These are phyloP conservation scores for Neocloeon triangulifer DNA, from an alignment of 1,140 invertebrate species.

Conservation along the genomic window DNA sequence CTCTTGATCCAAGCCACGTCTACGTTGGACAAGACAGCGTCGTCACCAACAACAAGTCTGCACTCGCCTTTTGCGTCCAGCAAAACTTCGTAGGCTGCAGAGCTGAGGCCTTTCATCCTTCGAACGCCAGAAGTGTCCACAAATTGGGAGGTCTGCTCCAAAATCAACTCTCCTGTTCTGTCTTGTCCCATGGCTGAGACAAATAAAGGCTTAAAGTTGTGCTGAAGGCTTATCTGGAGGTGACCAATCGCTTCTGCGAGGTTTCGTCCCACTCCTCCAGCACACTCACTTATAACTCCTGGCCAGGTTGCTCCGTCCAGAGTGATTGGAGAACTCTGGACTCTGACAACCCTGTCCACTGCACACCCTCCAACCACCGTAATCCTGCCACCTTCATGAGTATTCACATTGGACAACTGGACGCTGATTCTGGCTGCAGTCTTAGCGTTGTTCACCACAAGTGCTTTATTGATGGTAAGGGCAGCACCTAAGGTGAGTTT, in stretches of 20 bases:
- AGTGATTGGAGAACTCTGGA: too few species aligned
- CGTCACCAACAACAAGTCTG: slow-evolving; percentile 56
- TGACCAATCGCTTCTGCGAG: slow-evolving; percentile 63
- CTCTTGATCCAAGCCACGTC: too few species aligned
- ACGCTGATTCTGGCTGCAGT: too few species aligned
- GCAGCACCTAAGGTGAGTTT: slow-evolving; percentile 58
- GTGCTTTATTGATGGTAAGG: slow-evolving; percentile 60
- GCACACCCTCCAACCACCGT: too few species aligned
- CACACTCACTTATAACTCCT: slow-evolving; percentile 32
- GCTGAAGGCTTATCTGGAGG: too few species aligned
- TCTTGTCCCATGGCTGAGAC: slow-evolving; percentile 65
- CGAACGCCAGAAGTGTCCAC: slow-evolving; percentile 19
- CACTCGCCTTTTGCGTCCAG: slow-evolving; percentile 52
- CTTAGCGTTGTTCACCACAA: too few species aligned
- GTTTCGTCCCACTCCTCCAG: slow-evolving; percentile 78
- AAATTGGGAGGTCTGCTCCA: too few species aligned
- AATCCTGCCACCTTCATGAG: too few species aligned
- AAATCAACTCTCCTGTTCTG: slow-evolving; percentile 18
- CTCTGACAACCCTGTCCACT: too few species aligned
- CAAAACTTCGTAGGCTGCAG: slow-evolving; percentile 50
- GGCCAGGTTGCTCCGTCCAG: slow-evolving; percentile 53
- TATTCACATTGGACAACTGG: too few species aligned
- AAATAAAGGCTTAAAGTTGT: slow-evolving; percentile 30
- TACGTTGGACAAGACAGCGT: too few species aligned
- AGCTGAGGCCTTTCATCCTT: slow-evolving; percentile 20